A percentile compares a stretch with the other conserved stretches of the same genome.
These are phyloP conservation scores for Anabacerthia variegaticeps DNA, from an alignment of 2,797 vertebrate species.

Conservation along the genomic window DNA sequence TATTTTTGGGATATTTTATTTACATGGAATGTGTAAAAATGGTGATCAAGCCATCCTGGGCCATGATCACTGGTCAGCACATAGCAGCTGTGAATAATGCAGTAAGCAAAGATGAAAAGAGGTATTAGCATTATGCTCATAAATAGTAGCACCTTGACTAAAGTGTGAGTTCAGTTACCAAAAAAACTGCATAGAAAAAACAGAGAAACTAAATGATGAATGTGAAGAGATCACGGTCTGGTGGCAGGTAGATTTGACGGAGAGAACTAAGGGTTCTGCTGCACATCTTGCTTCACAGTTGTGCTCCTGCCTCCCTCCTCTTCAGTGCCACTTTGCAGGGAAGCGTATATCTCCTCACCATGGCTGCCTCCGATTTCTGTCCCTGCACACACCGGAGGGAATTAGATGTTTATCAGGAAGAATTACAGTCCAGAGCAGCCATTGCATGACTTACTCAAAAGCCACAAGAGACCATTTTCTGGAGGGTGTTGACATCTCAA, in stretches of 20 bases:
- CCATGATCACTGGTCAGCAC: fast-evolving
- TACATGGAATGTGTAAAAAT: neutral
- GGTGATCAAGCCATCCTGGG: neutral
- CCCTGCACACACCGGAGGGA: neutral
- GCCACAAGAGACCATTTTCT: conserved; percentile 11
- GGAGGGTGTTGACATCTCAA: neutral
- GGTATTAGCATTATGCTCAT: neutral
- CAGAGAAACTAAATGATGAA: neutral
- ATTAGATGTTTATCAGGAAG: neutral
- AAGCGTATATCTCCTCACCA: neutral
- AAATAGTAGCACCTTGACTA: neutral
- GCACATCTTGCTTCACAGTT: neutral
- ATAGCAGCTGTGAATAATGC: neutral
- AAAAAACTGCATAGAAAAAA: neutral
- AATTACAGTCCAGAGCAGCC: neutral
- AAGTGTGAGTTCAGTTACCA: neutral
- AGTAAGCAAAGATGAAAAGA: neutral
- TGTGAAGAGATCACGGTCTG: neutral
- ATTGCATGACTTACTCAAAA: neutral
- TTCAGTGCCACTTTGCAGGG: neutral
- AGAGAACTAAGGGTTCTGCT: neutral
- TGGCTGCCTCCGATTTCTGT: neutral
- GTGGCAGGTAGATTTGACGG: neutral
- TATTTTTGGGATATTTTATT: neutral
- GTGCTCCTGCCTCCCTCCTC: neutral